Base-by-base conservation (phyloP, 1,140 invertebrate species). In the Tetragonula clypearis region DNA sequence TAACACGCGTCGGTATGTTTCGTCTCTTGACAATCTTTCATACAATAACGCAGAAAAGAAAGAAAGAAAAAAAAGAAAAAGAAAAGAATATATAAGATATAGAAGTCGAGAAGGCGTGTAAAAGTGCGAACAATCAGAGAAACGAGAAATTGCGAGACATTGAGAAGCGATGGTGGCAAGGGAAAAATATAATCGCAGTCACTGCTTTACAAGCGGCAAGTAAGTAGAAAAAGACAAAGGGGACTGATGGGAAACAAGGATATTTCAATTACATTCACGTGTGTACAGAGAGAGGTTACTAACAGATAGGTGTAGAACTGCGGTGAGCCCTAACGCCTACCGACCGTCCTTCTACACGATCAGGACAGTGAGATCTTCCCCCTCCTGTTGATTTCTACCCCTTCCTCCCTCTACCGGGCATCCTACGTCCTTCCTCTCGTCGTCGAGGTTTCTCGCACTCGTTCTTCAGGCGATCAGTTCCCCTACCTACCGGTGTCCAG, bases 401-500 rank as follows among this genome's bases (percentile, higher is more conserved):
- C 49, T 80, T 41, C 35, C 26, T 55, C 69, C 69, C 41, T 55
- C 84, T 15, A 1, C 62, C 49, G 55, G 55, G 69, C 66, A 65
- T 74, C 76, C 68, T 68, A 30, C 73, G 65, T 82, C 79, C 56
- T 77, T 80, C 55, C 62, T 56, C 66, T 30, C 66, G 41, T 14
- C 60, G 14, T 56, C 23, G n/a, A 26, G 35, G 35, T 72, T 1
- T 89, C 90, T 87, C 83, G 86, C 87, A 82, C 86, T 90, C 87
- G 83, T 85, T 90, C 91, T 82, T 75, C 88, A 90, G n/a, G n/a
- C n/a, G 91, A 91, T 94, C 92, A 93, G 93, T 94, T 94, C 94
- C 93, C 93, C 94, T 94, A 93, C 94, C 93, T 93, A 92, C 91
- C 90, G 88, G 87, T 93, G 92, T 94, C 92, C 93, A 95, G 94